phyloP scores from a whole-genome alignment of 2,888 invertebrate species.

The Microplitis deprimator region DNA sequence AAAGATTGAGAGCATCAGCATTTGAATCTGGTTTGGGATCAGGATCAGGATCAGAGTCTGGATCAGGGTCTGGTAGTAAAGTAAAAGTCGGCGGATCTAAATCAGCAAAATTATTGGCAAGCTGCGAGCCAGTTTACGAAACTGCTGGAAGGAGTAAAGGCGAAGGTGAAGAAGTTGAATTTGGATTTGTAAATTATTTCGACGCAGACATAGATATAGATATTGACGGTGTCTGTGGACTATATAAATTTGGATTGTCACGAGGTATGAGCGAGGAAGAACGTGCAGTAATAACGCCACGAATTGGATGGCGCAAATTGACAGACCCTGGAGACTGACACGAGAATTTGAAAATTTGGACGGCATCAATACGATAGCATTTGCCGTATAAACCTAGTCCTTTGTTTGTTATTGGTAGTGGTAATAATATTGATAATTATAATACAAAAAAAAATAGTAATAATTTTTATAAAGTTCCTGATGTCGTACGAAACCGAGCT shows the following conservation, averaged over 20 bases:
- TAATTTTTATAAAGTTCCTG: too few species aligned
- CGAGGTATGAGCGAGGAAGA: slow-evolving; percentile 68
- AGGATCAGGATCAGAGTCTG: background rate
- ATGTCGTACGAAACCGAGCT: background rate
- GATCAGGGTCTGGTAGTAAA: too few species aligned
- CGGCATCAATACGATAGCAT: slow-evolving; percentile 65
- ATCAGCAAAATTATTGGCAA: too few species aligned
- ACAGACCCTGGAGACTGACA: slow-evolving; percentile 78
- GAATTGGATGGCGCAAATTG: slow-evolving; percentile 71
- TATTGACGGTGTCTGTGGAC: too few species aligned
- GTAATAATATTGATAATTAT: too few species aligned
- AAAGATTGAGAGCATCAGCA: slow-evolving; percentile 54
- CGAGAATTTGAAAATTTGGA: slow-evolving; percentile 56
- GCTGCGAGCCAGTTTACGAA: too few species aligned
- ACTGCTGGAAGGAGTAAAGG: background rate
- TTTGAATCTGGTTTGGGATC: background rate
- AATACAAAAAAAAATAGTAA: too few species aligned
- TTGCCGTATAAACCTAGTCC: slow-evolving; percentile 48
- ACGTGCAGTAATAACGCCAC: slow-evolving; percentile 65
- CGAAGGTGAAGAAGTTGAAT: background rate
- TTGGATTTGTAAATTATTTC: too few species aligned
- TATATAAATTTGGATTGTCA: slow-evolving; percentile 51
- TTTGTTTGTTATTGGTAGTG: background rate
- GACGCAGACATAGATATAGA: too few species aligned
- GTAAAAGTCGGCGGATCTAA: too few species aligned